These are phyloP conservation scores for Yponomeuta malinellus DNA, from an alignment of 2,888 invertebrate genomes.

Conservation along the genomic window DNA sequence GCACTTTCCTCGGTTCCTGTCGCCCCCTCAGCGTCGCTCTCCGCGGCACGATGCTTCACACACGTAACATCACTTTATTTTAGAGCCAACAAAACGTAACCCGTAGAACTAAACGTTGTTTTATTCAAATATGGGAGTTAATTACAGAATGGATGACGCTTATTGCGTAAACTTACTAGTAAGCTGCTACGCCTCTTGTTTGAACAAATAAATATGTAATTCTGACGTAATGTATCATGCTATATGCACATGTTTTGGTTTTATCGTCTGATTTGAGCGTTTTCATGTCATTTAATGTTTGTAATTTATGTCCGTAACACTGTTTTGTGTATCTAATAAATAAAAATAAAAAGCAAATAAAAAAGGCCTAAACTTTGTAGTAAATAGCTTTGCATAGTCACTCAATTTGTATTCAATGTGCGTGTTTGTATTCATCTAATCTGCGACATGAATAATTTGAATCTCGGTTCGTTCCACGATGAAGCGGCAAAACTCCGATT, in stretches of 20 bases:
- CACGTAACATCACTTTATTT: slow-evolving; percentile 1
- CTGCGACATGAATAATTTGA: background rate
- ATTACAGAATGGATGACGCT: background rate
- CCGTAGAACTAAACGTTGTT: background rate
- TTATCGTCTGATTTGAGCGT: no score
- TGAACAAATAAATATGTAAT: background rate
- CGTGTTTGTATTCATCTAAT: background rate
- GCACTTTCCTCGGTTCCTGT: background rate
- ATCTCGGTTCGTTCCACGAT: background rate
- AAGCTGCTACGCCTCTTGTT: background rate
- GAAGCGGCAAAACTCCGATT: background rate
- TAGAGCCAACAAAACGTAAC: background rate
- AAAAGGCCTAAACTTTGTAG: background rate
- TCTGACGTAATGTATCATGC: no score
- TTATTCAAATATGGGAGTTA: background rate
- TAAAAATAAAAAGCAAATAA: background rate
- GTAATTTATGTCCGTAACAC: no score
- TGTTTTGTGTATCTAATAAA: no score
- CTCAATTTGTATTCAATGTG: background rate
- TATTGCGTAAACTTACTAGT: background rate
- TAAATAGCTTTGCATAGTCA: background rate
- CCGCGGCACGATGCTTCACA: background rate
- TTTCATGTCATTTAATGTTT: no score
- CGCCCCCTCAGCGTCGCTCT: background rate
- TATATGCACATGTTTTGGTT: no score